phyloP scores from a whole-genome alignment of 1,140 invertebrate genomes.

The Bombus waltoni region DNA sequence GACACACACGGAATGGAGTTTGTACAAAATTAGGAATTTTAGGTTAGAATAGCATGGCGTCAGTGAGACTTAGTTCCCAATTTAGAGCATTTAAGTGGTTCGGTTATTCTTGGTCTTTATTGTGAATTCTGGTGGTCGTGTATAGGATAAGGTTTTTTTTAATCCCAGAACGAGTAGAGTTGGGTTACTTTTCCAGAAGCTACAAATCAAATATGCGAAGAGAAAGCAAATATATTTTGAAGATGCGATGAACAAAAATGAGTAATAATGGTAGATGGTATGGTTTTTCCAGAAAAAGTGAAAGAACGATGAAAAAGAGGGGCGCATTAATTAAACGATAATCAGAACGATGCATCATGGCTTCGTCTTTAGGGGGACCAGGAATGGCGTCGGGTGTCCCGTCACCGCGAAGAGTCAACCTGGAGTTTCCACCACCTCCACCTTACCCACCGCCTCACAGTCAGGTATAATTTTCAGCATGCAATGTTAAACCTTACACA shows the following conservation, averaged over 20 bases:
- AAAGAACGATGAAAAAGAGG: constrained; percentile 33
- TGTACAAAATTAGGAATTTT: neutral
- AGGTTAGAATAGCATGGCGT: neutral
- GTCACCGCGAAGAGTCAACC: constrained; percentile 77
- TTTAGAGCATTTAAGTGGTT: neutral
- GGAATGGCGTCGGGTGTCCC: constrained; percentile 69
- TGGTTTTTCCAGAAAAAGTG: constrained; percentile 16
- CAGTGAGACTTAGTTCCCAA: neutral
- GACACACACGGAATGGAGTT: too few relatives aligned
- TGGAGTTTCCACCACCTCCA: constrained; percentile 84
- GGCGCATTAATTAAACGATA: constrained; percentile 23
- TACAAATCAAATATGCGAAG: neutral
- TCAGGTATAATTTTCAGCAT: constrained; percentile 54
- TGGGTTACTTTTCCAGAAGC: neutral
- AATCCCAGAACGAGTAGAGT: neutral
- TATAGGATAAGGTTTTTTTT: too few relatives aligned
- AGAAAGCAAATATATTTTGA: neutral
- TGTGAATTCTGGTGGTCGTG: too few relatives aligned
- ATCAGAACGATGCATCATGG: constrained; percentile 73
- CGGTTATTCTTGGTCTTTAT: too few relatives aligned
- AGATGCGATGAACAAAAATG: too few relatives aligned
- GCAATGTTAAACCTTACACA: neutral
- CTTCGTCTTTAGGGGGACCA: constrained; percentile 73
- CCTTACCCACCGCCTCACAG: constrained; percentile 82
- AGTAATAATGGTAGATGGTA: neutral